Base-by-base conservation (phyloP, 2,113 vertebrate species). In the Phaethon lepturus region DNA sequence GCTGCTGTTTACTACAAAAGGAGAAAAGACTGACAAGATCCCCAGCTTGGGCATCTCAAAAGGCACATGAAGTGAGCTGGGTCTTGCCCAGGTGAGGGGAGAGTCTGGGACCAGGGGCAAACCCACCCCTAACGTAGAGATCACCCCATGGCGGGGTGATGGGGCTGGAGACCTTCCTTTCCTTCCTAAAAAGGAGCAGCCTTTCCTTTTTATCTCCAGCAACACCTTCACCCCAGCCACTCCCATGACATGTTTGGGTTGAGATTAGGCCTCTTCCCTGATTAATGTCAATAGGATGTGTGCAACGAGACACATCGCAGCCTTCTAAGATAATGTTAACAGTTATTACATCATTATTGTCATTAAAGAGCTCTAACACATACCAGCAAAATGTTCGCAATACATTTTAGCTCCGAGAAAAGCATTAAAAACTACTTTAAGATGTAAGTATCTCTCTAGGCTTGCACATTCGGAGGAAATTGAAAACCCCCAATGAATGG, bases 241-340 rank as follows among this genome's bases (percentile, higher is more conserved):
- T 94, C 68, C 83, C 49, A 53, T 88, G 95, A 91, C 83, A 76
- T 95, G 80, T 97, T 96, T 96, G 87, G 80, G 35, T 93, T 89
- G 69, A 95, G 86, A 91, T 89, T 86, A 86, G 44, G 44, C 69
- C 73, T 79, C 58, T 87, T 81, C 56, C 86, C 62, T 96, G 93
- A 96, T 96, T 96, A 84, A 96, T 96, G 92, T 60, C 73, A 74
- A 74, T 92, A 95, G 96, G 92, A 96, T 95, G 88, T 92, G 88
- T 94, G 95, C 86, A 83, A 23, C 31, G 83, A 96, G 92, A 93
- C 86, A 90, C 79, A 86, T 31, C 1, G 0, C 55, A 91, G 86
- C 80, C 56, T 88, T 90, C 86, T n/a, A 67, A 88, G 94, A 96
- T 81, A 96, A 92, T 42, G 60, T 67, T 92, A 95, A 90, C 56